Base-by-base conservation (phyloP, 2,888 invertebrate genomes). In the Seladonia tumulorum region DNA sequence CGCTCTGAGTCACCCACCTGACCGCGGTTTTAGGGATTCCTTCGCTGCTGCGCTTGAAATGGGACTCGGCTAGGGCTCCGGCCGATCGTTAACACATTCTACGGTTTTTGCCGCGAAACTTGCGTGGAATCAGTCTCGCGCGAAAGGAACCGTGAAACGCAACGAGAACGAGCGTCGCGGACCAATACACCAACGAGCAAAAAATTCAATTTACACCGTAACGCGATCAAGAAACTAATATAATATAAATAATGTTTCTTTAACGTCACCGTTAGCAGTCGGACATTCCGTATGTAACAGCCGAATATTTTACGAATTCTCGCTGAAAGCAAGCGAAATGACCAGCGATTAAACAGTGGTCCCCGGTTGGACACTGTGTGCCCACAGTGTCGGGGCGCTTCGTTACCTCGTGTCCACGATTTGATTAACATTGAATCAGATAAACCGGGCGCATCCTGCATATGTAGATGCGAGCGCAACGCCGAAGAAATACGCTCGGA, bases 401-500 rank as follows among this genome's bases (percentile, higher is more conserved):
- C 82, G 76, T 83, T 83, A 72, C 82, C 76, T 66, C 42, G 57
- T 47, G 85, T 85, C 75, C 79, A 53, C 79, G 85, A 84, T 85
- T 85, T 85, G 85, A 76, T 87, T 82, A 87, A 86, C 86, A 86
- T 81, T 78, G 81, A 81, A 86, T 81, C 77, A 87, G 87, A 87
- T 87, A 90, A 82, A 14, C 63, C 71, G 79, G 73, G 73, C 76
- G 79, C 85, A 82, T 79, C 77, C 80, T 79, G 80, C 80, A 83
- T 88, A 83, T 82, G 83, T 86, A 76, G 73, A 85, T 79, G 71
- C 81, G 87, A 79, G 81, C 63, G 86, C 87, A 25, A 35, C 86
- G 88, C 79, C 79, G 90, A 92, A 91, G 93, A 85, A 91, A 92
- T 92, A 92, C 90, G 89, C 90, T 80, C 86, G 83, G 83, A 83